A percentile compares a stretch with the other conserved stretches of the same genome.
These are phyloP conservation scores for Siniperca obscura DNA, from an alignment of 2,797 vertebrate species.

Conservation along the genomic window DNA sequence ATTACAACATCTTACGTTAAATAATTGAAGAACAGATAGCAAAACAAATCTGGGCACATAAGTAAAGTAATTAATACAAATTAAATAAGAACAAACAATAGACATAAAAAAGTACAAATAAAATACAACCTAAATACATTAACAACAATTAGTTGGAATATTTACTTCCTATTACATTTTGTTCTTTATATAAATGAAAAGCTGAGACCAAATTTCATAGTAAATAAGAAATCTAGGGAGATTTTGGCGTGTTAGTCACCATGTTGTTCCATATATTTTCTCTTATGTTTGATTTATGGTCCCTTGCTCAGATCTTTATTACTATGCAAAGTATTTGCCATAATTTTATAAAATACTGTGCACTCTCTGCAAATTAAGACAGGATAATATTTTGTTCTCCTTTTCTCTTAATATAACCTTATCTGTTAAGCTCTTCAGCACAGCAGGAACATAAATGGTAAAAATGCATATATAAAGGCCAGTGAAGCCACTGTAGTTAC, in stretches of 20 bases:
- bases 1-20: background rate
- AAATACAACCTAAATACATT: background rate
- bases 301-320: background rate
- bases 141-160: background rate
- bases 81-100: background rate
- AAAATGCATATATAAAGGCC: too few relatives aligned
- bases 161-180: background rate
- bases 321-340: too few relatives aligned
- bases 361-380: background rate
- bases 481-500: background rate
- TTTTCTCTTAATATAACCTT: background rate
- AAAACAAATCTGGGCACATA: too few relatives aligned
- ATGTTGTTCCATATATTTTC: too few relatives aligned
- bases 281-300: too few relatives aligned
- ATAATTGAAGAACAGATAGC: background rate
- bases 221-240: background rate
- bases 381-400: background rate
- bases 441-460: too few relatives aligned
- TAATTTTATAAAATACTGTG: background rate
- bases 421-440: background rate
- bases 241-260: too few relatives aligned
- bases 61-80: background rate
- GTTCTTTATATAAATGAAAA: background rate
- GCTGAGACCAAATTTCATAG: background rate
- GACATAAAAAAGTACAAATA: background rate